phyloP scores from a whole-genome alignment of 1,140 invertebrate genomes.

The Drosophila busckii region DNA sequence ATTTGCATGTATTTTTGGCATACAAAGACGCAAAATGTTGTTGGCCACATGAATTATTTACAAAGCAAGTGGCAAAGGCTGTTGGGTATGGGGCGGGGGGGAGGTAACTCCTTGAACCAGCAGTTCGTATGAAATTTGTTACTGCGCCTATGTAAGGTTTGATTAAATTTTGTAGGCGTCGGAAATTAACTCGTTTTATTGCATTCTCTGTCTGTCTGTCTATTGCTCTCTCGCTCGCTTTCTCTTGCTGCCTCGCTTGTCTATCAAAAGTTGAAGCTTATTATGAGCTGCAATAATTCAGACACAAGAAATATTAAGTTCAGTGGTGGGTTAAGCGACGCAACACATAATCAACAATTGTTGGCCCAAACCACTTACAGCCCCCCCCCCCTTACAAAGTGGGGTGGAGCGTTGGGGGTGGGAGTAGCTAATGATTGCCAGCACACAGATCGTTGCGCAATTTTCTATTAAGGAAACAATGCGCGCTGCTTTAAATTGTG shows the following conservation, averaged over 20 bases:
- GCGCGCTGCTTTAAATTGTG: slow-evolving; percentile 58
- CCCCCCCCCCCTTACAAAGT: too few species aligned
- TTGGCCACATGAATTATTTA: slow-evolving; percentile 70
- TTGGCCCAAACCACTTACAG: slow-evolving; percentile 41
- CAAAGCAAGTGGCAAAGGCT: slow-evolving; percentile 37
- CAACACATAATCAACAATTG: slow-evolving; percentile 67
- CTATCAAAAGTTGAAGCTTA: slow-evolving; percentile 13
- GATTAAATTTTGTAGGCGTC: slow-evolving; percentile 65
- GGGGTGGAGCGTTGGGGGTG: neutral
- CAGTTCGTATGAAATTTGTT: slow-evolving; percentile 7
- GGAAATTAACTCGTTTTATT: slow-evolving; percentile 71
- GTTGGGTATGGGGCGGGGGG: neutral
- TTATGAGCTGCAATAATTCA: slow-evolving; percentile 68
- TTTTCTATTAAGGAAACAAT: slow-evolving; percentile 15
- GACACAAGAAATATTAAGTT: slow-evolving; percentile 41
- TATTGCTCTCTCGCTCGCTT: too few species aligned
- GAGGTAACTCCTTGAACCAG: neutral
- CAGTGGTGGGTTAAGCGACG: slow-evolving; percentile 7
- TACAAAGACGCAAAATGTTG: slow-evolving; percentile 51
- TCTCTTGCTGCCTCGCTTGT: too few species aligned
- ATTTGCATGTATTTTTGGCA: slow-evolving; percentile 63
- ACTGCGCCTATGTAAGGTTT: slow-evolving; percentile 25
- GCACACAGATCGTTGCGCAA: slow-evolving; percentile 69
- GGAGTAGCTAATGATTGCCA: slow-evolving; percentile 59
- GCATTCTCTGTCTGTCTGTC: slow-evolving; percentile 48